Conservation (phyloP, 2,113 vertebrate species). For the Tupaia tana region DNA sequence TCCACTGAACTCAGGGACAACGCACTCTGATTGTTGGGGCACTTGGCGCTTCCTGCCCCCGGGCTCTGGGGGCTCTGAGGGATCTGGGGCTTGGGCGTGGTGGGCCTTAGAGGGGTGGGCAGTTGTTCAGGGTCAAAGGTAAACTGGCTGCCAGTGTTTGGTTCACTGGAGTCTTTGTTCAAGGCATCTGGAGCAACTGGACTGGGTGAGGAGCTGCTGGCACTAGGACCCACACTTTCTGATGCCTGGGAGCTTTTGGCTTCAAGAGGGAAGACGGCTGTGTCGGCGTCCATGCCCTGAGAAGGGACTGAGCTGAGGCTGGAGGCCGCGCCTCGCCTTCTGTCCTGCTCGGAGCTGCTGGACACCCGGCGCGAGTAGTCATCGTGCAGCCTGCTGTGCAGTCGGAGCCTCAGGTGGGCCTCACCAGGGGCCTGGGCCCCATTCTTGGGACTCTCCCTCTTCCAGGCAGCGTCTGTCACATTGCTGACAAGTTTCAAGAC, state of each 20-base stretch:
- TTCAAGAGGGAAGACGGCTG: slow-evolving; percentile 56
- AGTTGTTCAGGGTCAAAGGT: slow-evolving; percentile 67
- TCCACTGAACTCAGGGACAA: slow-evolving; percentile 86
- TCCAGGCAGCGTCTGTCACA: slow-evolving; percentile 89
- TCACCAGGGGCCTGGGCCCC: not conserved
- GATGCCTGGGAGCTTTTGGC: not conserved
- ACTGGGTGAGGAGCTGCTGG: slow-evolving; percentile 43
- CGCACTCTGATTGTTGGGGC: slow-evolving; percentile 77
- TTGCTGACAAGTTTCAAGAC: slow-evolving; percentile 93
- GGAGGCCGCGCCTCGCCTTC: slow-evolving; percentile 82
- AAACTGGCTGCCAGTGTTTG: slow-evolving; percentile 59
- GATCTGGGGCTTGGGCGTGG: slow-evolving; percentile 87
- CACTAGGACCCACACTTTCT: slow-evolving; percentile 42
- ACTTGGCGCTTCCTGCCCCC: slow-evolving; percentile 70
- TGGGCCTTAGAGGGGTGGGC: slow-evolving; percentile 73
- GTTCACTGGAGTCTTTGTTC: slow-evolving; percentile 61
- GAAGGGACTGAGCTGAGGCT: not conserved
- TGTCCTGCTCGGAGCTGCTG: slow-evolving; percentile 84
- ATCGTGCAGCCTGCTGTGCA: slow-evolving; percentile 92
- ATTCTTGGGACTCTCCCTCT: slow-evolving; percentile 81
- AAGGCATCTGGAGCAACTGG: slow-evolving; percentile 75
- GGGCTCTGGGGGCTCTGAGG: slow-evolving; percentile 86
- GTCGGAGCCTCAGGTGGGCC: slow-evolving; percentile 72
- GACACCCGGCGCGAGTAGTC: slow-evolving; percentile 95
- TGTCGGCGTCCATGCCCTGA: slow-evolving; percentile 53